Base-by-base conservation (phyloP, 2,113 vertebrate species). In the Trichomycterus rosablanca region DNA sequence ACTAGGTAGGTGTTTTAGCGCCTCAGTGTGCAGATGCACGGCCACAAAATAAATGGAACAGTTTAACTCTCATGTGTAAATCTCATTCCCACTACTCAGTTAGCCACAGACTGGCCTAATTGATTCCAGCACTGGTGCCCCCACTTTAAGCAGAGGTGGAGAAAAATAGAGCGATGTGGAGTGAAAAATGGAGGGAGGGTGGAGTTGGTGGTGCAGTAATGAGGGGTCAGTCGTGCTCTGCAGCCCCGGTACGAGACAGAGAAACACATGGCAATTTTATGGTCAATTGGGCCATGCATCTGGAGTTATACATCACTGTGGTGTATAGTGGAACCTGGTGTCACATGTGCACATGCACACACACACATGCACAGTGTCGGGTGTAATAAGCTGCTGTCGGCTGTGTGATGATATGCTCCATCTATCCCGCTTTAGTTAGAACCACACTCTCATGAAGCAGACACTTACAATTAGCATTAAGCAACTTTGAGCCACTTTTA, bases 281-380 rank as follows among this genome's bases (percentile, higher is more conserved):
- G 91, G 91, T 96, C 92, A 94, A 96, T 97, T 97, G 94, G 86
- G 81, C 73, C 72, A 80, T 81, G 87, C 92, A 96, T 97, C 91
- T 96, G 94, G 93, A 90, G 86, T 79, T 79, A 83, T 88, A 93
- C 88, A 91, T 92, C 87, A 89, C 77, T 83, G 82, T 71, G 73
- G 80, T 54, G 74, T 81, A 63, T 74, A 78, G 80, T 82, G 76
- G 80, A 85, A 83, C 80, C 86, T 85, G 83, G 86, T 86, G 85
- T 84, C 51, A 44, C 32, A 48, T 46, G 66, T 59, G 52, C 24
- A 26, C 43, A 45, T 35, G 24, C 43, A 58, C 43, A 39, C 54
- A n/a, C 20, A 35, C 44, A 44, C 9, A 56, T 49, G 23, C 20
- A 50, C 22, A 61, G 22, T 19, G 15, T 54, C 19, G 43, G 32